phyloP scores from a whole-genome alignment of 2,113 vertebrate species.

The Mobula hypostoma region DNA sequence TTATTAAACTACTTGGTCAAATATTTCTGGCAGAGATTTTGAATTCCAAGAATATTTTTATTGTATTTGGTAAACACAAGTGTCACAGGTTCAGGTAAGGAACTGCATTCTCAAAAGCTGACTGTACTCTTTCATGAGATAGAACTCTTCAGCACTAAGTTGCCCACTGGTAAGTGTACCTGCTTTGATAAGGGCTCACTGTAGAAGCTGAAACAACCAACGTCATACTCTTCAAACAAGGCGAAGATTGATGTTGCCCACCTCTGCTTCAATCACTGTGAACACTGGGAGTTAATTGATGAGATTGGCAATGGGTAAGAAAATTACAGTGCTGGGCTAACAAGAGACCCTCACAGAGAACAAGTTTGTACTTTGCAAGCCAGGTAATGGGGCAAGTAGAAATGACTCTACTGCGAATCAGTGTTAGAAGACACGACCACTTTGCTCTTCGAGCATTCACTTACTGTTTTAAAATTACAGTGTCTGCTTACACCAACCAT shows the following conservation, averaged over 20 bases:
- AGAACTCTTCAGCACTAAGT: neutral
- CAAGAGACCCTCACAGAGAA: too few species aligned
- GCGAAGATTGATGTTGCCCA: neutral
- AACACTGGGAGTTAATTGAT: neutral
- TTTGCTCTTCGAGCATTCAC: too few species aligned
- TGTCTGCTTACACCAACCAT: too few species aligned
- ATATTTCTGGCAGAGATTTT: neutral
- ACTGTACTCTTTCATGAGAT: neutral
- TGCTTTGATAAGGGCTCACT: neutral
- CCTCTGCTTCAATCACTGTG: neutral
- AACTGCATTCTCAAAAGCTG: neutral
- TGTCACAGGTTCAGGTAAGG: neutral
- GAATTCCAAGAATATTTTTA: neutral
- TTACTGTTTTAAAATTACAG: too few species aligned
- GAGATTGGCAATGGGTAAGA: neutral
- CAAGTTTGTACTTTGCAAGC: too few species aligned
- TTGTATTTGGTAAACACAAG: neutral
- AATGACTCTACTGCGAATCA: too few species aligned
- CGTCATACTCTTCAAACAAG: neutral
- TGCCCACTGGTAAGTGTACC: neutral
- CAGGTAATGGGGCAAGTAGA: too few species aligned
- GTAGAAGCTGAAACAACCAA: neutral
- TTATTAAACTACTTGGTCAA: neutral
- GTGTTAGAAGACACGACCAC: too few species aligned
- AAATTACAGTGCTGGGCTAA: neutral